Evolutionary conservation across 2,113 vertebrate species (phyloP).

Genomic region (Chaetorhynchus papuensis): DNA sequence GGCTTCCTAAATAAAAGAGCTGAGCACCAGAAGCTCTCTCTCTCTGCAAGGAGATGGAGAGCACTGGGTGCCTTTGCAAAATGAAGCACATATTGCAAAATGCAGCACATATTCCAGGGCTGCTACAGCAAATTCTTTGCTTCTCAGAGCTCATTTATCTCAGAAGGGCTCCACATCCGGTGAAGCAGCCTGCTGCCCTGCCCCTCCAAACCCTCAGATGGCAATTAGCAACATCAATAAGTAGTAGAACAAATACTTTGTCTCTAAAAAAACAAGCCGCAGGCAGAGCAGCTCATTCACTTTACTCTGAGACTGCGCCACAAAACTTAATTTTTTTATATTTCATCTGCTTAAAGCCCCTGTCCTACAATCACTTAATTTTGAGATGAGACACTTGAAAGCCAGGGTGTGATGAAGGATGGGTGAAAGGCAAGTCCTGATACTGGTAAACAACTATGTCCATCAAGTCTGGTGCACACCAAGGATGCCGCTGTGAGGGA

Average conservation of each 20-base stretch:
- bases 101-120: background rate
- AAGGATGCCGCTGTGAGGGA: background rate
- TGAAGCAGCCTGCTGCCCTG: background rate
- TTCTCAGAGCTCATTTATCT: background rate
- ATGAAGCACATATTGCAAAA: background rate
- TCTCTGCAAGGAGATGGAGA: background rate
- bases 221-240: conserved; percentile 39
- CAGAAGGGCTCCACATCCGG: background rate
- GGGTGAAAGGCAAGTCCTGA: background rate
- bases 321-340: background rate
- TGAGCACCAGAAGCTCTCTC: background rate
- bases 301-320: background rate
- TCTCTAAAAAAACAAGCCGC: background rate
- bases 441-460: background rate
- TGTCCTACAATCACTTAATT: background rate
- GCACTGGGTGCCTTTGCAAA: background rate
- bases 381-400: background rate
- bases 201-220: background rate
- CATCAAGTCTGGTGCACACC: fast-evolving
- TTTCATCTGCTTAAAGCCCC: background rate
- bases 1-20: background rate
- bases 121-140: background rate
- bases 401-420: background rate
- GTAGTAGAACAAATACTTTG: conserved; percentile 34
- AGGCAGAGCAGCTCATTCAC: background rate